Evolutionary conservation across 2,888 invertebrate species (phyloP).

Genomic region (Carterocephalus palaemon): DNA sequence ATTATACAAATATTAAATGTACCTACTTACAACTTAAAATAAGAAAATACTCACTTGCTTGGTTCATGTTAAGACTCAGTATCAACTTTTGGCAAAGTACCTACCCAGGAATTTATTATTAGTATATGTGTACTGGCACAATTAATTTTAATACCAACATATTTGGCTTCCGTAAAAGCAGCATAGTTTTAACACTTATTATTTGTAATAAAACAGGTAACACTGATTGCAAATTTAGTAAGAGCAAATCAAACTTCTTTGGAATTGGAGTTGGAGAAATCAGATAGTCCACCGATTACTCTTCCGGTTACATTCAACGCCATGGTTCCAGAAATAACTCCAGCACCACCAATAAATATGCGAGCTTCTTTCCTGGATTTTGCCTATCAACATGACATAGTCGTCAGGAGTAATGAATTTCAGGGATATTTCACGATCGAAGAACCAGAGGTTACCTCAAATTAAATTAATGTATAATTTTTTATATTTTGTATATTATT

Average conservation of each 20-base stretch:
- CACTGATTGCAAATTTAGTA: slow-evolving; percentile 74
- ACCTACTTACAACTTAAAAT: too few relatives aligned
- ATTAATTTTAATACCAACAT: slow-evolving; percentile 3
- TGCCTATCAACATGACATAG: slow-evolving; percentile 70
- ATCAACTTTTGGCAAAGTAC: slow-evolving; percentile 7
- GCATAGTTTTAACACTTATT: background rate
- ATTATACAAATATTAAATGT: background rate
- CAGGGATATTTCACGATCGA: slow-evolving; percentile 68
- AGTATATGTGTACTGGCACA: background rate
- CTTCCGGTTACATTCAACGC: slow-evolving; percentile 76
- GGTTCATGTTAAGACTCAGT: background rate
- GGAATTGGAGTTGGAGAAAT: slow-evolving; percentile 77
- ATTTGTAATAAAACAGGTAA: slow-evolving; percentile 57
- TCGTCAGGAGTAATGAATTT: slow-evolving; percentile 65
- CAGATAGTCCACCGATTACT: slow-evolving; percentile 72
- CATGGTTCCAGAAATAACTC: slow-evolving; percentile 66
- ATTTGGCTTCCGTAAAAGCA: background rate
- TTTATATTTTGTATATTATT: slow-evolving; percentile 4
- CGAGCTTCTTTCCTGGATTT: slow-evolving; percentile 80
- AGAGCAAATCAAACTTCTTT: slow-evolving; percentile 66
- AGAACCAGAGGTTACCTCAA: slow-evolving; percentile 56
- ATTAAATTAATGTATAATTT: too few relatives aligned
- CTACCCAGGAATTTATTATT: slow-evolving; percentile 14
- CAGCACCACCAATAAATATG: slow-evolving; percentile 72
- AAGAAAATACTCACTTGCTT: too few relatives aligned